phyloP scores from a whole-genome alignment of 2,888 invertebrate genomes.

The Campoplex nolae region DNA sequence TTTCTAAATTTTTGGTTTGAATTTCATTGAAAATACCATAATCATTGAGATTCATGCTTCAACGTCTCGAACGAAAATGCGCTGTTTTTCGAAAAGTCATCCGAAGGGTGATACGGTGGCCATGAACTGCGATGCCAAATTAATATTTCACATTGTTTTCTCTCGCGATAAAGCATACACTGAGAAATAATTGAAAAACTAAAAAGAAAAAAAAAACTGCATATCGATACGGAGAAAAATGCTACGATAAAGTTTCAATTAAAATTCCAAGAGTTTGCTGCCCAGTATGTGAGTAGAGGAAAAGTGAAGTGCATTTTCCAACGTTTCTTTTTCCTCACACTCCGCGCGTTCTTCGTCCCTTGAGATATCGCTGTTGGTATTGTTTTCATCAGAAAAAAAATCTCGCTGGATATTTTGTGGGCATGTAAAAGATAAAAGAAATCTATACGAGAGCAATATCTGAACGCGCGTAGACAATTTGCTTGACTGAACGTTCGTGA shows the following conservation, averaged over 20 bases:
- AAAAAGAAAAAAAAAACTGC: neutral
- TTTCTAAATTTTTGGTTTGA: too few species aligned
- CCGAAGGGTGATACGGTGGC: too few species aligned
- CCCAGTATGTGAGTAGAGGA: neutral
- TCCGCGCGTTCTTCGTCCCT: neutral
- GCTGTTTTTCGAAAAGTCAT: too few species aligned
- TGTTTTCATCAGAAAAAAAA: neutral
- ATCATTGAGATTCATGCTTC: too few species aligned
- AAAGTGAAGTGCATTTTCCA: neutral
- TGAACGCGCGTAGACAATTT: neutral
- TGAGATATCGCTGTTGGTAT: neutral
- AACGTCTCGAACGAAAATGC: too few species aligned
- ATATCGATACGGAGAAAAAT: neutral
- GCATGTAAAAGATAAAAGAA: neutral
- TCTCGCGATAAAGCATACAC: neutral
- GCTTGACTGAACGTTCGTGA: neutral
- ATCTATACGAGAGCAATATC: neutral
- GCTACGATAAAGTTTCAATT: neutral
- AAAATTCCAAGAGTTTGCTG: neutral
- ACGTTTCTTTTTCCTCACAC: neutral
- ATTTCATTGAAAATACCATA: too few species aligned
- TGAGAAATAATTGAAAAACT: neutral
- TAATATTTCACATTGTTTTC: too few species aligned
- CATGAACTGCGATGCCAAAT: too few species aligned
- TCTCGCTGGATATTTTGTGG: neutral